Evolutionary conservation across 1,140 invertebrate genomes (phyloP).

Genomic region (Atopsyche davidsoni): DNA sequence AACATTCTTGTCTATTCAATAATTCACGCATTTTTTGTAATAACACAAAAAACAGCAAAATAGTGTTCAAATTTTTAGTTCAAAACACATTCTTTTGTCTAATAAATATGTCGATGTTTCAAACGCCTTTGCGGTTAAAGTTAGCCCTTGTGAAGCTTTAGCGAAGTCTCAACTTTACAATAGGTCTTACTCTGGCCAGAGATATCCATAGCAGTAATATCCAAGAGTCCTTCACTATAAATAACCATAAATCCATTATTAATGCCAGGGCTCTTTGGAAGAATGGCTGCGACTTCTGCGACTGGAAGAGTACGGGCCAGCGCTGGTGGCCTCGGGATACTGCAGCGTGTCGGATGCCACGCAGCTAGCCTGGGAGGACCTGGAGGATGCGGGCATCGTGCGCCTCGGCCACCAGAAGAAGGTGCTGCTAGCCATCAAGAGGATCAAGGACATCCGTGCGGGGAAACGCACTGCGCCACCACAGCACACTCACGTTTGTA

Average conservation of each 20-base stretch:
- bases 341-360: conserved; percentile 86
- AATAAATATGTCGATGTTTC: too few species aligned
- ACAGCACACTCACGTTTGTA: conserved; percentile 28
- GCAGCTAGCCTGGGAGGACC: conserved; percentile 96
- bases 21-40: too few species aligned
- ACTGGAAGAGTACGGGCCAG: conserved; percentile 86
- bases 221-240: background rate
- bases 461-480: conserved; percentile 58
- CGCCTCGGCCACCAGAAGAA: conserved; percentile 97
- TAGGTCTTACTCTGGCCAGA: too few species aligned
- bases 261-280: conserved; percentile 73
- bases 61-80: too few species aligned
- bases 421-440: conserved; percentile 92
- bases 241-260: conserved; percentile 4
- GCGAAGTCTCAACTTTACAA: background rate
- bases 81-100: too few species aligned
- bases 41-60: too few species aligned
- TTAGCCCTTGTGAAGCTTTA: conserved; percentile 28
- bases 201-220: conserved; percentile 3
- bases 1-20: too few species aligned
- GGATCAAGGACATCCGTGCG: conserved; percentile 88
- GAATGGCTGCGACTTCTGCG: conserved; percentile 89
- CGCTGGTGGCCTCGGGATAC: conserved; percentile 88
- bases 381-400: conserved; percentile 97
- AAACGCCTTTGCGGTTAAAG: conserved; percentile 3